These are phyloP conservation scores for Nibea coibor DNA, from an alignment of 2,113 vertebrate species.

Conservation along the genomic window DNA sequence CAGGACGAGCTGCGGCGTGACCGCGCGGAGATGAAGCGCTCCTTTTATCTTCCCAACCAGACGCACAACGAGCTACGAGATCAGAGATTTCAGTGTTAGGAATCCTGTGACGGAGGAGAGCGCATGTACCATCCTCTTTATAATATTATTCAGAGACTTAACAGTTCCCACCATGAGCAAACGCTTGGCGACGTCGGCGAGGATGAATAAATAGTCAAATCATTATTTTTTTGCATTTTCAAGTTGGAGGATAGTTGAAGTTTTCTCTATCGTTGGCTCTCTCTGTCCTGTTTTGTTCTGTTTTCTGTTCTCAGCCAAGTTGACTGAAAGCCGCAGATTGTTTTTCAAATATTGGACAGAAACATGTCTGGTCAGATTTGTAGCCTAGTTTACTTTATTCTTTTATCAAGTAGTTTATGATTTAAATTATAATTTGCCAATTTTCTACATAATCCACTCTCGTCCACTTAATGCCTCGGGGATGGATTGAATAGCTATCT, in stretches of 20 bases:
- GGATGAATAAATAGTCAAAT: too few species aligned
- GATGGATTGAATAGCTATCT: too few species aligned
- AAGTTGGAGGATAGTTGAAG: not conserved
- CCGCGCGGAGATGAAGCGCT: not conserved
- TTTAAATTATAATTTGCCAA: too few species aligned
- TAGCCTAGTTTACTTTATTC: too few species aligned
- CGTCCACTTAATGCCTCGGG: too few species aligned
- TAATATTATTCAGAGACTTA: too few species aligned
- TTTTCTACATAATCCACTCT: too few species aligned
- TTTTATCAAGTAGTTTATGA: too few species aligned
- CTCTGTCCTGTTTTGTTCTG: not conserved
- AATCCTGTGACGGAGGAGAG: not conserved
- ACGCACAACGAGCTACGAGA: not conserved
- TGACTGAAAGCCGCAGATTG: not conserved
- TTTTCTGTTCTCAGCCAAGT: too few species aligned
- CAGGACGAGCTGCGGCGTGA: not conserved
- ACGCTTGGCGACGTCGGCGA: too few species aligned
- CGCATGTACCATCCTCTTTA: not conserved
- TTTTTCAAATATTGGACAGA: not conserved
- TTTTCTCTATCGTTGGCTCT: not conserved
- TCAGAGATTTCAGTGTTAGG: not conserved
- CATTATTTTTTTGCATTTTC: not conserved
- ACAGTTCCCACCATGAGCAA: too few species aligned
- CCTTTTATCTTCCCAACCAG: not conserved
- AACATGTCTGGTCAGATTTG: too few species aligned